Percentiles rank a stretch among this genome's conserved stretches.
Evolutionary conservation across 2,888 invertebrate species (phyloP).

Genomic region (Drosophila acutilabella): DNA sequence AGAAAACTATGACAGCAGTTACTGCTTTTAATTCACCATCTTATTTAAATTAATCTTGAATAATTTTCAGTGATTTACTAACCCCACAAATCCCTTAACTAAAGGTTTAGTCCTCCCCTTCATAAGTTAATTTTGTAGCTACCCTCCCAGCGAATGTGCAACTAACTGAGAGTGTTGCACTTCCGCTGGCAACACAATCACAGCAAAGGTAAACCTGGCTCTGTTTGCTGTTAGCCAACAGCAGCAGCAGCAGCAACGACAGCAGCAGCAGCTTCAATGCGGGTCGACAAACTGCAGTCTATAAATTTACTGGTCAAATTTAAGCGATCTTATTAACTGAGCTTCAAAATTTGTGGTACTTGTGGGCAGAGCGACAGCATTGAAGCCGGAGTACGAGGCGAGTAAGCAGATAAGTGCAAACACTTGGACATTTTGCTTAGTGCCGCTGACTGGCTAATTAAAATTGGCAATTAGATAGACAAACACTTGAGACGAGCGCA

Average conservation of each 20-base stretch:
- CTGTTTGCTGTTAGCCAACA: constrained; percentile 44
- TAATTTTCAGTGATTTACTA: no score
- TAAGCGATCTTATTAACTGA: constrained; percentile 48
- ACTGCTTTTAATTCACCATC: no score
- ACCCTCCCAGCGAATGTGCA: constrained; percentile 15
- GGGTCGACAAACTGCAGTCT: constrained; percentile 50
- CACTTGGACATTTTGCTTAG: constrained; percentile 43
- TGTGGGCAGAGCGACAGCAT: neutral
- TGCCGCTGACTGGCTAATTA: constrained; percentile 61
- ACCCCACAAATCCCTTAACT: no score
- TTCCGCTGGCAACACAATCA: constrained; percentile 60
- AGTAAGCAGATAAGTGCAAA: constrained; percentile 22
- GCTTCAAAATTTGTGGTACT: constrained; percentile 13
- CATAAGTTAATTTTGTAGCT: neutral
- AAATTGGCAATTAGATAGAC: constrained; percentile 73
- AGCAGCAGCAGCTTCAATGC: constrained; percentile 18
- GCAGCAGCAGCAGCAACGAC: constrained; percentile 13
- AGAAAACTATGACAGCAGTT: no score
- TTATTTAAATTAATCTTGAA: no score
- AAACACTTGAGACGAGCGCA: constrained; percentile 63
- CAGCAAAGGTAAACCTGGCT: constrained; percentile 58
- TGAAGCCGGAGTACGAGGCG: neutral
- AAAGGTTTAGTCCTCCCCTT: no score
- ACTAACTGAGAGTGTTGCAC: constrained; percentile 56
- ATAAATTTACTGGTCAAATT: constrained; percentile 54